Evolutionary conservation across 2,113 vertebrate species (phyloP).

Genomic region (Grammomys surdaster): DNA sequence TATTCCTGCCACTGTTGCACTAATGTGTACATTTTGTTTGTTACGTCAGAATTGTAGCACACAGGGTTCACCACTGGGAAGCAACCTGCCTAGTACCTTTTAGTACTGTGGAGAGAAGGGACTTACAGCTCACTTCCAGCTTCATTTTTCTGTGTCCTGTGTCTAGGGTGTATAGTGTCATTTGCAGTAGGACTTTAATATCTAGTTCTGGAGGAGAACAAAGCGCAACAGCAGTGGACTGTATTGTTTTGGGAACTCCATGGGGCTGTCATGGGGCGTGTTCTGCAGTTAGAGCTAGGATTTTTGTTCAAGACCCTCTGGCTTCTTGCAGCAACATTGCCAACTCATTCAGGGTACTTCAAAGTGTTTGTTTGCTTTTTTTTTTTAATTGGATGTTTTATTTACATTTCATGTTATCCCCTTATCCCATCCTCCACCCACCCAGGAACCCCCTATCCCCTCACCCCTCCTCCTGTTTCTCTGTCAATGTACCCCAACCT

Average conservation of each 20-base stretch:
- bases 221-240: neutral
- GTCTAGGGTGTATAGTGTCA: neutral
- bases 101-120: neutral
- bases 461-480: too few species aligned
- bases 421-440: too few species aligned
- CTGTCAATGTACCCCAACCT: too few species aligned
- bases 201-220: neutral
- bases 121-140: neutral
- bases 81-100: too few species aligned
- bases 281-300: neutral
- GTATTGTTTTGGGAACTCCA: neutral
- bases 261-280: neutral
- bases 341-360: neutral
- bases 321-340: neutral
- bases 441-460: too few species aligned
- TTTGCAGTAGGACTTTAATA: neutral
- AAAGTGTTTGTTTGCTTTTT: neutral
- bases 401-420: too few species aligned
- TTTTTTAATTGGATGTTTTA: too few species aligned
- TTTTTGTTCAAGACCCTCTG: neutral
- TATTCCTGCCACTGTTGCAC: neutral
- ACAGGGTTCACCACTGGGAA: neutral
- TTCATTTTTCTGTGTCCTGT: neutral
- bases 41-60: neutral
- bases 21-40: neutral